Evolutionary conservation across 1,140 invertebrate species (phyloP), one percentile per base, ranked within the genome.

Genomic region (Anastrepha obliqua): DNA sequence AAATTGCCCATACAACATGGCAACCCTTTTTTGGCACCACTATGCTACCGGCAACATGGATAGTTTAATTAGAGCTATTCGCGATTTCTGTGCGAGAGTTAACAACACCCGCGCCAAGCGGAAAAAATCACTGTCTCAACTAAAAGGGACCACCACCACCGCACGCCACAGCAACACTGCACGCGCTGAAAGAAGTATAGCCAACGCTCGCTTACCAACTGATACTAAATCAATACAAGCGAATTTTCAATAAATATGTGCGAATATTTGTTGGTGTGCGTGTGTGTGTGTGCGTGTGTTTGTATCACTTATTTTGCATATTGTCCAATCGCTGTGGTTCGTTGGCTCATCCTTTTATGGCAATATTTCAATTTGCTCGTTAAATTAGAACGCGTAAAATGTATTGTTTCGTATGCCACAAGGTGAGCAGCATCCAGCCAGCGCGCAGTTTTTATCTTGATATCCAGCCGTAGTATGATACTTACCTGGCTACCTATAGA

Each of bases 291-390:
- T 70, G 6, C 11, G 39, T 70, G 67, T 70, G 15, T 44, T 9
- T 70, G 44, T 20, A 55, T 2, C 47, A 51, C 47, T 20, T 81
- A 81, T 81, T 81, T 81, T 81, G 74, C 74, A 81, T 81, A 81
- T 81, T 81, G 74, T 29, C 74, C 47, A 74, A 74, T 81, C 47
- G n/a, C 20, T 81, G 74, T 8, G 47, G 6, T 20, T 55, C 7
- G 15, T 81, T 9, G 7, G 44, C 47, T 81, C 20, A 70, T 70
- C 86, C 86, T 87, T 87, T 87, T 87, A 87, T 58, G 86, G 86
- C 51, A 87, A 87, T 87, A 70, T 70, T 87, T 87, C 86, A 87
- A 87, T 87, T 87, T 87, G 86, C 86, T 87, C 86, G 86, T 87
- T 87, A 87, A 87, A 87, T 87, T 87, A 87, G 86, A 87, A 70